A percentile compares a stretch with the other conserved stretches of the same genome.
phyloP scores from a whole-genome alignment of 2,888 invertebrate species.

The Hirtodrosophila confusa region DNA sequence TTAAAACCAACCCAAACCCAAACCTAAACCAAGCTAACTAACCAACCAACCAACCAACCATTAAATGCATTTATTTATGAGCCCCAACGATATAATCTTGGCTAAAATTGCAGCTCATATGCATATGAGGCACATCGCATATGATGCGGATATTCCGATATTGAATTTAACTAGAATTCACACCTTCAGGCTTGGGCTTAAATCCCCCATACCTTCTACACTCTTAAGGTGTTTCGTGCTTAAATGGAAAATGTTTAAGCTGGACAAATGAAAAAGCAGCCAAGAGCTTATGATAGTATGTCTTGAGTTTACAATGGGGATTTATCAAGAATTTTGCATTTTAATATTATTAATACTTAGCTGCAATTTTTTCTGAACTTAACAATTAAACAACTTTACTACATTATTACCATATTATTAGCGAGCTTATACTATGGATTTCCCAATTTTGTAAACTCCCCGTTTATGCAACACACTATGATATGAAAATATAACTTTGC shows the following conservation, averaged over 20 bases:
- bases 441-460: no score
- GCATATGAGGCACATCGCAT: conserved; percentile 47
- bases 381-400: no score
- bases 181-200: conserved; percentile 60
- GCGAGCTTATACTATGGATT: no score
- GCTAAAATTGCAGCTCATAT: conserved; percentile 71
- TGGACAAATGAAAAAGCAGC: conserved; percentile 6
- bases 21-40: conserved; percentile 4
- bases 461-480: no score
- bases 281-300: not conserved
- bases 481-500: no score
- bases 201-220: not conserved
- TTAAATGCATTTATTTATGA: conserved; percentile 81
- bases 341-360: no score
- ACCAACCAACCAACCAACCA: conserved; percentile 48
- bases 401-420: no score
- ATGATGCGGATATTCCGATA: conserved; percentile 71
- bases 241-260: conserved; percentile 9
- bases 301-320: no score
- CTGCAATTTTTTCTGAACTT: no score
- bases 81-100: conserved; percentile 70
- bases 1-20: conserved; percentile 5
- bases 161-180: conserved; percentile 79
- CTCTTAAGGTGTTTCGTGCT: conserved; percentile 15
- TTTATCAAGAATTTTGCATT: no score